Conservation (phyloP, 2,888 invertebrate species). For the Caenorhabditis afra region DNA sequence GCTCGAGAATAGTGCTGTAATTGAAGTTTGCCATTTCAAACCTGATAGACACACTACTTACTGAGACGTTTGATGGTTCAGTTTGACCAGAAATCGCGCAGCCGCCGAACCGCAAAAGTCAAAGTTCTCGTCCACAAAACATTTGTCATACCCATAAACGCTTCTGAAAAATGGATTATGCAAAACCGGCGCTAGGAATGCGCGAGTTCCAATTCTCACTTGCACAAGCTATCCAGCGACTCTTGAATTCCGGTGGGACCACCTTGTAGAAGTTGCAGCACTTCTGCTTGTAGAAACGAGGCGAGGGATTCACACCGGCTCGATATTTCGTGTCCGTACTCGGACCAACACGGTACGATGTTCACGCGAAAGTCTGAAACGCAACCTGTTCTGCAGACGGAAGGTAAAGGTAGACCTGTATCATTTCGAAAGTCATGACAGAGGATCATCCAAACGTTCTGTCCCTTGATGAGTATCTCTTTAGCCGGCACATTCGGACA, state of each 20-base stretch:
- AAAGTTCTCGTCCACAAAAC: slow-evolving; percentile 74
- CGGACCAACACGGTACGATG: slow-evolving; percentile 66
- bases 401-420: no score
- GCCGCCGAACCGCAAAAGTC: slow-evolving; percentile 71
- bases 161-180: slow-evolving; percentile 54
- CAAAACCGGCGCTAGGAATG: not conserved
- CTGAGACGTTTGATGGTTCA: slow-evolving; percentile 73
- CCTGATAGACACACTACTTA: slow-evolving; percentile 21
- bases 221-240: slow-evolving; percentile 69
- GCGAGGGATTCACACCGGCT: slow-evolving; percentile 56
- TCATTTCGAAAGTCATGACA: slow-evolving; percentile 71
- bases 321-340: slow-evolving; percentile 60
- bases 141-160: slow-evolving; percentile 72
- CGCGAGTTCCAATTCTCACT: slow-evolving; percentile 37
- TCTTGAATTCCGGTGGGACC: slow-evolving; percentile 67
- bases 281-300: slow-evolving; percentile 62
- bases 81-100: slow-evolving; percentile 69
- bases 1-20: slow-evolving; percentile 61
- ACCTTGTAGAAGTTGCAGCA: slow-evolving; percentile 69
- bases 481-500: slow-evolving; percentile 69
- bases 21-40: no score
- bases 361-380: slow-evolving; percentile 60
- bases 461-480: slow-evolving; percentile 68
- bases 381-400: not conserved
- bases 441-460: slow-evolving; percentile 71